Evolutionary conservation across 2,113 vertebrate genomes (phyloP), one percentile per base, ranked within the genome.

Genomic region (Rhinopomastus cyanomelas): DNA sequence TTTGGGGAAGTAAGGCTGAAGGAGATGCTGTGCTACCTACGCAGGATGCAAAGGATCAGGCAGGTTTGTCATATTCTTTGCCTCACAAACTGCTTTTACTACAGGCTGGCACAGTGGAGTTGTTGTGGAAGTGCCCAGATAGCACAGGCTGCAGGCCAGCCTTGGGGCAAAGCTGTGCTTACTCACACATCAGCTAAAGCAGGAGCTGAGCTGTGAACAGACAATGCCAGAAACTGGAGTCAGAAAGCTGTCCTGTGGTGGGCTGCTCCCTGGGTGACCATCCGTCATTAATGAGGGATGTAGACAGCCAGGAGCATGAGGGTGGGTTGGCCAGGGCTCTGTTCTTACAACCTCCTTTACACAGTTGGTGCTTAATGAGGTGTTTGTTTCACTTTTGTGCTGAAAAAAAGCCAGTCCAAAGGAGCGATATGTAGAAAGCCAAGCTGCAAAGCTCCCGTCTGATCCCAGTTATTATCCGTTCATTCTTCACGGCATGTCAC

Each of bases 341-440:
- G 62, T 78, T 62, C 44, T 16, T n/a, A 46, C 78, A 84, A 46
- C 65, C 72, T 91, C 12, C 30, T 42, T 93, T 53, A 77, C 51
- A 85, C 68, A 85, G 37, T 17, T 86, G 61, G 32, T 74, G 82
- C 86, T 90, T 90, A 48, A 87, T 78, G 69, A 95, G 65, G 71
- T 61, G 67, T 91, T 94, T 80, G 87, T 74, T 93, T 85, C 64
- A 7, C 42, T 56, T 81, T 79, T 90, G 82, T 92, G 85, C 93
- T 82, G 82, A 57, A 88, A 93, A 94, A 89, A 93, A 27, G 11
- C 39, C 64, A 23, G 48, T 81, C 84, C 55, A 60, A 92, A 69
- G 36, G 56, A 74, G 65, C 49, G 46, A 52, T 52, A 81, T 2
- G 36, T 79, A 55, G 56, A 85, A 84, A 78, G 32, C 53, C 4